Evolutionary conservation across 2,113 vertebrate genomes (phyloP).

Genomic region (Paramisgurnus dabryanus): DNA sequence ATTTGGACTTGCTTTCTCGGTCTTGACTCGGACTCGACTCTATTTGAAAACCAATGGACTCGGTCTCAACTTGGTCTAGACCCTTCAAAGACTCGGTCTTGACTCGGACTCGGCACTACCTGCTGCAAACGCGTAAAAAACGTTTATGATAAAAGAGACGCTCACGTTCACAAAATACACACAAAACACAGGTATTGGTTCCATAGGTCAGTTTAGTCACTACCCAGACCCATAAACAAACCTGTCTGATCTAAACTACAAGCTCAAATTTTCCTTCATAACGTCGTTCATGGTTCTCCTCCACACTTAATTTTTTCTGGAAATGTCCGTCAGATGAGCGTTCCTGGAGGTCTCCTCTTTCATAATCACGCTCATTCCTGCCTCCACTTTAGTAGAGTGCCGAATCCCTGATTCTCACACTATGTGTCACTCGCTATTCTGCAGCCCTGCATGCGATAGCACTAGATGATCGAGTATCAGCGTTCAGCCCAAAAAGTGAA

Average conservation of each 20-base stretch:
- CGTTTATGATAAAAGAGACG: too few species aligned
- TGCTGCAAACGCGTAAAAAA: too few species aligned
- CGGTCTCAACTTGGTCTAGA: too few species aligned
- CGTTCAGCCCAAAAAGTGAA: neutral
- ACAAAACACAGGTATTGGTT: too few species aligned
- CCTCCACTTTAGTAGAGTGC: constrained; percentile 1
- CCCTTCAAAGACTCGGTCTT: too few species aligned
- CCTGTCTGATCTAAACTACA: neutral
- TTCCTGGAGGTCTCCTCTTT: neutral
- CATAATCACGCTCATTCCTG: constrained; percentile 31
- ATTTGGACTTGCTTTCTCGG: too few species aligned
- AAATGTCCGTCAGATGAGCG: neutral
- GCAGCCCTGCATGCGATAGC: constrained; percentile 1
- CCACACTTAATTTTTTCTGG: neutral
- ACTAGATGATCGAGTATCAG: constrained; percentile 11
- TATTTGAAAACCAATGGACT: too few species aligned
- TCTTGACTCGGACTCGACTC: too few species aligned
- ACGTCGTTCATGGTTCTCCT: neutral
- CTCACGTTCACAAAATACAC: too few species aligned
- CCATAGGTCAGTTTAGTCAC: too few species aligned
- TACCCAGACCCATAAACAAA: too few species aligned
- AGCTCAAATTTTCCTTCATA: neutral
- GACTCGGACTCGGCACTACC: too few species aligned
- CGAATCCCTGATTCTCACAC: neutral
- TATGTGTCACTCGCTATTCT: neutral